Conservation (phyloP, 1,140 invertebrate genomes). For the Drosophila aff. region DNA sequence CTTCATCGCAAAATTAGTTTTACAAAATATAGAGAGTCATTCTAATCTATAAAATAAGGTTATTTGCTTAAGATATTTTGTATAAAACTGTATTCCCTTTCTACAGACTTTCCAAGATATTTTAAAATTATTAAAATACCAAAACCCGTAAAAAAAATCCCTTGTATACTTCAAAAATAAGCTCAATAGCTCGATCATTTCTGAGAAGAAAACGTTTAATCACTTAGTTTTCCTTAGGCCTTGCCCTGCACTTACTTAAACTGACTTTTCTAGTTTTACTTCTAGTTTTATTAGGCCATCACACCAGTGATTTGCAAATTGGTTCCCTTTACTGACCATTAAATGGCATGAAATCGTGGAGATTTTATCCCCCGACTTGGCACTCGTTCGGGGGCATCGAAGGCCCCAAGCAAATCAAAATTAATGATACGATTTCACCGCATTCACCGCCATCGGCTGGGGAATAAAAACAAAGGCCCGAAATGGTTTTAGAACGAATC, state of each 20-base stretch:
- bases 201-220: no score
- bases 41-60: no score
- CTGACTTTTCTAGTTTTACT: not conserved
- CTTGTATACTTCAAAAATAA: not conserved
- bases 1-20: not conserved
- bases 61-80: not conserved
- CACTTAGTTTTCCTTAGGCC: not conserved
- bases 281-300: slow-evolving; percentile 7
- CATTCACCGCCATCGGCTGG: slow-evolving; percentile 16
- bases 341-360: not conserved
- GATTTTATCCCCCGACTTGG: slow-evolving; percentile 1
- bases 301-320: slow-evolving; percentile 21
- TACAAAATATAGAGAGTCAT: not conserved
- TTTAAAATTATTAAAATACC: not conserved
- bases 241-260: not conserved
- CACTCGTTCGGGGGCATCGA: not conserved
- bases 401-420: slow-evolving; percentile 35
- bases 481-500: slow-evolving; percentile 39
- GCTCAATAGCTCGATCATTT: not conserved
- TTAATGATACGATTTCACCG: slow-evolving; percentile 43
- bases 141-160: not conserved
- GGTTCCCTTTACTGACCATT: slow-evolving; percentile 25
- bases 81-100: not conserved
- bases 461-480: slow-evolving; percentile 28
- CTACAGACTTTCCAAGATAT: no score